Conservation (phyloP, 2,888 invertebrate species). For the Kryphioiulus occultus region DNA sequence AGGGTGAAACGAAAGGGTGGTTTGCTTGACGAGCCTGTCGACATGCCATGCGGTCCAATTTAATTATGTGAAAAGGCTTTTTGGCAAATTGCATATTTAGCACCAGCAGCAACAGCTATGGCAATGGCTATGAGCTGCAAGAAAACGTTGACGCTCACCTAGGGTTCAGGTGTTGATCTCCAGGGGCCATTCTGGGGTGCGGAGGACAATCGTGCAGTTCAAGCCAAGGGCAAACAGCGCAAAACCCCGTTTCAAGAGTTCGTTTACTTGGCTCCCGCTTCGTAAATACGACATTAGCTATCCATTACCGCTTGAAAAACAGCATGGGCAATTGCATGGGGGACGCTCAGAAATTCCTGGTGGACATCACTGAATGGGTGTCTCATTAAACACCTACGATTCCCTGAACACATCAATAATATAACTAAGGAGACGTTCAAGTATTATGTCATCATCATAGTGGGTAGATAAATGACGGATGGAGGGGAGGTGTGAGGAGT, state of each 20-base stretch:
- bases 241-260: not conserved
- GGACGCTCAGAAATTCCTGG: not conserved
- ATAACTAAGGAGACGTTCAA: no score
- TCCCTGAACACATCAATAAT: no score
- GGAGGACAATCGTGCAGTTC: conserved; percentile 36
- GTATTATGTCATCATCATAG: no score
- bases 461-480: no score
- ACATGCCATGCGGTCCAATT: not conserved
- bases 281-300: conserved; percentile 36
- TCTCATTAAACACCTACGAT: no score
- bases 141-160: not conserved
- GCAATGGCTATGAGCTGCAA: not conserved
- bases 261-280: conserved; percentile 32
- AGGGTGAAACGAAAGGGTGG: not conserved
- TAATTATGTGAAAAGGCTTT: conserved; percentile 33
- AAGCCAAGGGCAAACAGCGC: conserved; percentile 24
- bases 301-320: not conserved
- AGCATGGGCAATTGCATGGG: not conserved
- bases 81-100: not conserved
- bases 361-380: not conserved
- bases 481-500: no score
- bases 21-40: not conserved
- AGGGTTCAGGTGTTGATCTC: conserved; percentile 19
- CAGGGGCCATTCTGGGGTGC: not conserved
- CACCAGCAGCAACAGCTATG: not conserved